Evolutionary conservation across 1,140 invertebrate genomes (phyloP), one percentile per base, ranked within the genome.

Genomic region (Trichomalopsis sarcophagae): DNA sequence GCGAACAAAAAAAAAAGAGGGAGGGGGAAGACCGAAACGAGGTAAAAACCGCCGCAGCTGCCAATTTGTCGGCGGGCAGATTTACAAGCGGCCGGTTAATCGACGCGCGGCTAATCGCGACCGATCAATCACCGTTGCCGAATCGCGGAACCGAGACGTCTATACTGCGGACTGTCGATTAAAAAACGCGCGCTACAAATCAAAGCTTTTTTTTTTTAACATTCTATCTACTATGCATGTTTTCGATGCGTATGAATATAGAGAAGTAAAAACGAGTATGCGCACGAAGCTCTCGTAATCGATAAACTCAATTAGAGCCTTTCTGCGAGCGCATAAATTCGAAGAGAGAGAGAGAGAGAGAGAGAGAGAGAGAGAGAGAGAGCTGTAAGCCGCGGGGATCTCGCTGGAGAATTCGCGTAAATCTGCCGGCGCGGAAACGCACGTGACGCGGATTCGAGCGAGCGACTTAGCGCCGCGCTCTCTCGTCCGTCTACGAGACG

Each of bases 371-470:
- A 27, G 27, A 27, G 27, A 27, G 27, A 27, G 27, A 27, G 30
- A 33, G 30, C n/a, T 33, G 30, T 71, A 71, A 71, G 69, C 69
- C 23, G 14, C 17, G 23, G 69, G 69, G 69, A 71, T 71, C 27
- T 14, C 30, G 69, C 11, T 17, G 69, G 1, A 33, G 69, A 71
- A 71, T 71, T 71, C 27, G 69, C 69, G 69, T 71, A 71, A 71
- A 71, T 71, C 69, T 33, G 30, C 10, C 55, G 4, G 55, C 66
- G 89, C 89, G 30, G 88, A 90, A 91, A 90, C 88, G 90, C 87
- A 89, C 91, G 91, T 92, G 91, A 88, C 89, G 84, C 55, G 87
- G 90, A 91, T 90, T 91, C 88, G 89, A 89, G 83, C 84, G 55
- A 77, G 75, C 87, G 90, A 88, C 90, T 92, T 90, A 91, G 89